Evolutionary conservation across 2,113 vertebrate species (phyloP), one percentile per base, ranked within the genome.

Genomic region (Neolamprologus tretocephalus): DNA sequence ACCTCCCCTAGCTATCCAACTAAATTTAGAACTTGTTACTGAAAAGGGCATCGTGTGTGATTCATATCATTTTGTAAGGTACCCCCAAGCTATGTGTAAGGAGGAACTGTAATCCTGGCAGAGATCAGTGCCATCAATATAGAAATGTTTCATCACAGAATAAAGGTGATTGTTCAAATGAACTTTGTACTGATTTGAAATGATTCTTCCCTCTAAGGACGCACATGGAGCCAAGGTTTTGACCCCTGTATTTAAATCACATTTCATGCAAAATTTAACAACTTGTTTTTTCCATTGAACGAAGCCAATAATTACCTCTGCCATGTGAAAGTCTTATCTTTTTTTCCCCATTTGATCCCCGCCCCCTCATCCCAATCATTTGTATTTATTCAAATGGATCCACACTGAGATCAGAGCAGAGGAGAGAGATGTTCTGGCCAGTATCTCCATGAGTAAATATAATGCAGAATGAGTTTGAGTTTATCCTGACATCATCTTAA

Each of bases 401-500:
- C 58, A 80, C n/a, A 58, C 42, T 81, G 42, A 68, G 75, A 88
- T 63, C 21, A 31, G 28, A 35, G 51, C 68, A 86, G 82, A 80
- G 79, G 53, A 37, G 71, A 71, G 88, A 80, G 54, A 45, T 23
- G 2, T 28, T 68, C 31, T 3, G 9, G 75, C 82, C 37, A 73
- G 21, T 91, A 91, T 94, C 85, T 89, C 73, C 45, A 53, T n/a
- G 80, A 87, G 92, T 89, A 93, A 91, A 94, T 81, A 90, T 84
- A 92, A 87, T 91, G 83, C 87, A 87, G 83, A 93, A 88, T 73
- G 82, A 91, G 78, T 84, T 55, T 19, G 63, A 49, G 87, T 75
- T 90, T 95, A 95, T 96, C 94, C 89, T 95, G 95, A 95, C 95
- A 94, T 90, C 83, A 96, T 96, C 95, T 95, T 94, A 96, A 96